A percentile compares a stretch with the other conserved stretches of the same genome.
Evolutionary conservation across 2,797 vertebrate genomes (phyloP).

Genomic region (Schizopygopsis malacanthus): DNA sequence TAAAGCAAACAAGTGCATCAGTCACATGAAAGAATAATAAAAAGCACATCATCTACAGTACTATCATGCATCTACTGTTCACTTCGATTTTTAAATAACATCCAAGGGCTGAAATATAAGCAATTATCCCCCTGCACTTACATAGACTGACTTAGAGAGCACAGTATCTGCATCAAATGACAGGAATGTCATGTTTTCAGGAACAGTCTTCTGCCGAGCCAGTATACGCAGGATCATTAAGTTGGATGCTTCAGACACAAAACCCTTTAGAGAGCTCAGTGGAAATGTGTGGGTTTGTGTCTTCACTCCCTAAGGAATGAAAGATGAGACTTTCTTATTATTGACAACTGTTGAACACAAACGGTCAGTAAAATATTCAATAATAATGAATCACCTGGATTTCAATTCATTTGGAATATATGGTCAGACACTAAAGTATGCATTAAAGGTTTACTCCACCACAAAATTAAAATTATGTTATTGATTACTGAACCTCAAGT

Average conservation of each 20-base stretch:
- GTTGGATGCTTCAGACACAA: conserved; percentile 86
- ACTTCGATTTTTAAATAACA: background rate
- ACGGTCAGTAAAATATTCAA: background rate
- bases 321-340: background rate
- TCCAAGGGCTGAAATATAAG: background rate
- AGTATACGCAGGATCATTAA: conserved; percentile 88
- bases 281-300: conserved; percentile 68
- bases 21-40: background rate
- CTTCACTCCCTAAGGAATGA: conserved; percentile 69
- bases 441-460: background rate
- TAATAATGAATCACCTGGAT: background rate
- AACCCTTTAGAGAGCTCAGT: conserved; percentile 71
- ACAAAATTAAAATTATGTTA: too few relatives aligned
- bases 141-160: conserved; percentile 81
- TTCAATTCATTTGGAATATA: background rate
- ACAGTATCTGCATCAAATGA: conserved; percentile 76
- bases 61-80: background rate
- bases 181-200: conserved; percentile 80
- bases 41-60: background rate
- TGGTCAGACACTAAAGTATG: background rate
- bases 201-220: conserved; percentile 73
- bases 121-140: conserved; percentile 71
- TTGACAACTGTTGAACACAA: background rate
- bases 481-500: too few relatives aligned
- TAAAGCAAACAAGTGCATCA: conserved; percentile 61